A percentile compares a stretch with the other conserved stretches of the same genome.
phyloP scores from a whole-genome alignment of 2,797 vertebrate species.

The Bovichtus diacanthus region DNA sequence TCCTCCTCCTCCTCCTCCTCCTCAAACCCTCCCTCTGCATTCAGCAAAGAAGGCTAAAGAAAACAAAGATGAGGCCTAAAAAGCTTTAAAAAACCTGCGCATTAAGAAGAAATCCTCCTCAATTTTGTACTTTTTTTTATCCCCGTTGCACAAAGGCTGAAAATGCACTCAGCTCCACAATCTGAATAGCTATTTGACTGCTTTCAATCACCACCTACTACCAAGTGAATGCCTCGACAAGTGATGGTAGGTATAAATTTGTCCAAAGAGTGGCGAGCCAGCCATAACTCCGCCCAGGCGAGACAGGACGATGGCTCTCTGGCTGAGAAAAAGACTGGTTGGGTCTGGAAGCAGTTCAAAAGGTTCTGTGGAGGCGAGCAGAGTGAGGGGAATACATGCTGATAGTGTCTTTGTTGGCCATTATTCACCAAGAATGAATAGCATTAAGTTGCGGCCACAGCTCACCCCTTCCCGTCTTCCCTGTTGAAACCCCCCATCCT shows the following conservation, averaged over 20 bases:
- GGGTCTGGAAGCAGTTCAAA: conserved; percentile 63
- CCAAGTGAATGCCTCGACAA: conserved; percentile 40
- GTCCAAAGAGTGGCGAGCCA: conserved; percentile 27
- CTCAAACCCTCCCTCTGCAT: conserved; percentile 57
- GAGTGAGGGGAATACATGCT: conserved; percentile 67
- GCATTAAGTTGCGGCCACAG: conserved; percentile 65
- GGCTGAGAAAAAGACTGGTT: conserved; percentile 52
- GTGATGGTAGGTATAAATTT: conserved; percentile 41
- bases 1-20: conserved; percentile 38
- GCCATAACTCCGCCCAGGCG: conserved; percentile 46
- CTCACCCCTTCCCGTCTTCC: conserved; percentile 48
- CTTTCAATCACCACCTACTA: conserved; percentile 25
- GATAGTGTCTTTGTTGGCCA: conserved; percentile 74
- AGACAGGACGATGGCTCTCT: conserved; percentile 60
- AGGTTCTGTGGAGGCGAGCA: conserved; percentile 50
- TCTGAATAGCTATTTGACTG: conserved; percentile 6
- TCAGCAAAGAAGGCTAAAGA: conserved; percentile 57
- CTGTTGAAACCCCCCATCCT: conserved; percentile 24
- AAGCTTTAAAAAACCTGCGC: conserved; percentile 37
- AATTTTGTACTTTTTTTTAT: conserved; percentile 29
- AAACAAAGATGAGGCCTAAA: conserved; percentile 57
- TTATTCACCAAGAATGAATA: conserved; percentile 75
- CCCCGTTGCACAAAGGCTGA: neutral
- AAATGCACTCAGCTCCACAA: conserved; percentile 22
- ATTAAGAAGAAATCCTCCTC: conserved; percentile 31